These are phyloP conservation scores for Notolepis coatsorum DNA, from an alignment of 2,797 vertebrate genomes.

Conservation along the genomic window DNA sequence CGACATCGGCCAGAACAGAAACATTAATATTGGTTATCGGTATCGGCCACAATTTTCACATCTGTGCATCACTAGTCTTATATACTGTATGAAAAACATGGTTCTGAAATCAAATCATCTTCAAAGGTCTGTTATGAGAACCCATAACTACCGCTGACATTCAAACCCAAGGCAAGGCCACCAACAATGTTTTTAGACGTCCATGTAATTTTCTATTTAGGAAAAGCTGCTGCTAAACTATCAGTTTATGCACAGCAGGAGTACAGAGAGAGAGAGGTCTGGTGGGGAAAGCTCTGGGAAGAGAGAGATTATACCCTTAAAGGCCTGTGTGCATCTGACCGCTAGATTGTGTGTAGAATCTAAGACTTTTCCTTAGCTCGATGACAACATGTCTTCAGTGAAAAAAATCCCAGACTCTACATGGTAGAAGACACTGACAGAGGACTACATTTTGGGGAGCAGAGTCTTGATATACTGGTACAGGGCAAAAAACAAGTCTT, in stretches of 20 bases:
- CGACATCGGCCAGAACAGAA: too few relatives aligned
- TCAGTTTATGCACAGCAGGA: conserved; percentile 34
- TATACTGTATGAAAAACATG: too few relatives aligned
- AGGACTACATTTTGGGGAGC: conserved; percentile 6
- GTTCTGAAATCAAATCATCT: too few relatives aligned
- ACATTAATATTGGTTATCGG: too few relatives aligned
- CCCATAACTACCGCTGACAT: conserved; percentile 20
- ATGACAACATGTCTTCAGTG: conserved; percentile 40
- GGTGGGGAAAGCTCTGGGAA: conserved; percentile 37
- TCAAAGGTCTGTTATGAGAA: neutral
- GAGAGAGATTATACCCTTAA: conserved; percentile 54
- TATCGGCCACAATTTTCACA: too few relatives aligned
- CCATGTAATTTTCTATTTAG: conserved; percentile 66
- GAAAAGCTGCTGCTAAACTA: conserved; percentile 70
- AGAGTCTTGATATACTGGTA: neutral
- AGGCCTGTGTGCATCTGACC: conserved; percentile 36
- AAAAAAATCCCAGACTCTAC: too few relatives aligned
- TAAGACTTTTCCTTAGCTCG: conserved; percentile 27
- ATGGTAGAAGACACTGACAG: neutral
- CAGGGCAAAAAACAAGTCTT: too few relatives aligned
- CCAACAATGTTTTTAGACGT: conserved; percentile 52
- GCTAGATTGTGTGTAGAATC: conserved; percentile 36
- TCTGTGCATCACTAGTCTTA: too few relatives aligned
- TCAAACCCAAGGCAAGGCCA: conserved; percentile 48
- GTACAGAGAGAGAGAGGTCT: conserved; percentile 23